Base-by-base conservation (phyloP, 2,113 vertebrate species). In the Ia io region DNA sequence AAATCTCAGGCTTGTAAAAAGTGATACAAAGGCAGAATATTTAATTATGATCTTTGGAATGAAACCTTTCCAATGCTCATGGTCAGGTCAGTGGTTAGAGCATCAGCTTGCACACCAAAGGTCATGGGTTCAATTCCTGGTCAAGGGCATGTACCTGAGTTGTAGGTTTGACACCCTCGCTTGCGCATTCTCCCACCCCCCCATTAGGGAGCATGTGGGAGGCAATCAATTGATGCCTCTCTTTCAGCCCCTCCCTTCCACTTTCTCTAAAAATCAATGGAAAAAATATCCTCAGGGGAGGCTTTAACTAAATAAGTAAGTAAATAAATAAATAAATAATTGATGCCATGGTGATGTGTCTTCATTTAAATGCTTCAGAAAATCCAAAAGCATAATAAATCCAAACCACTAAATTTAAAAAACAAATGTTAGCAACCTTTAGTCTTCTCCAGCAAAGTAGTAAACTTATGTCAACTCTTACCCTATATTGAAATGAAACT, bases 401-500 rank as follows among this genome's bases (percentile, higher is more conserved):
- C 87, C 74, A 95, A 93, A 56, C 20, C 25, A 79, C 5, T 37
- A 85, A 63, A 63, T 78, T 85, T 12, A 74, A 69, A 73, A 73
- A 79, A 84, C 28, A 76, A 88, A 93, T 53, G n/a, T n/a, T 28
- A 65, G 59, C 37, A 69, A 42, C 2, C 20, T 59, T 80, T 22
- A 7, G 13, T 32, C n/a, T 91, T 85, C 73, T 78, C 25, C 5
- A 73, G 32, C 65, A 86, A 88, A 91, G 88, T 3, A 49, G 23
- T 9, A n/a, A 56, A 28, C n/a, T 76, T 47, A 80, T n/a, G 86
- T 23, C 32, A 42, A 32, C 51, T 91, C 99, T 99, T 97, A 99
- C 99, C 98, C 99, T 98, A 76, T 99, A 99, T 97, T 99, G 99
- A 97, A 99, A 99, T 25, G 99, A 99, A 77, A 99, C 98, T 0